Evolutionary conservation across 2,888 invertebrate species (phyloP).

Genomic region (Rotaria macrura): DNA sequence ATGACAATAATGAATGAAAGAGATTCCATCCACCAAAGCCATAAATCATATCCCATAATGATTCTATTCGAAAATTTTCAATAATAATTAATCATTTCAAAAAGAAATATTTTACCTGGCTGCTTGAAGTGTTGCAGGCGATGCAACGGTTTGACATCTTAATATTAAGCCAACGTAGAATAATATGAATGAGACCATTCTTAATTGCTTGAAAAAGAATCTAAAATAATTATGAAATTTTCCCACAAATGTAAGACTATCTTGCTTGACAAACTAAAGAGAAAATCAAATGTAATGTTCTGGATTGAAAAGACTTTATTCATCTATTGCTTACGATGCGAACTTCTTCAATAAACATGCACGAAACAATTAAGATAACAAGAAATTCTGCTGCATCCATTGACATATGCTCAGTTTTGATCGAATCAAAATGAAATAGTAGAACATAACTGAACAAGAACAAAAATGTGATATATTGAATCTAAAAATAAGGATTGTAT

Average conservation of each 20-base stretch:
- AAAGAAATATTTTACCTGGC: background rate
- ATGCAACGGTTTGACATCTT: background rate
- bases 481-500: background rate
- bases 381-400: background rate
- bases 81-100: background rate
- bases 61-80: background rate
- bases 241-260: background rate
- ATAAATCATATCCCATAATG: background rate
- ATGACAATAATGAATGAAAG: background rate
- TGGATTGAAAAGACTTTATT: no score
- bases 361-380: background rate
- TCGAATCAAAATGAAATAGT: background rate
- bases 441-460: background rate
- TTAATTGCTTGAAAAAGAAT: background rate
- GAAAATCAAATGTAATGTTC: background rate
- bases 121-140: background rate
- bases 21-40: background rate
- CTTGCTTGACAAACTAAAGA: background rate
- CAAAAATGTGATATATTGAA: background rate
- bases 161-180: background rate
- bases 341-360: background rate
- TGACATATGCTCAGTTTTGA: no score
- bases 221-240: background rate
- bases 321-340: background rate
- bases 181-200: background rate